A percentile compares a stretch with the other conserved stretches of the same genome.
phyloP scores from a whole-genome alignment of 2,113 vertebrate species.

The Megaceryle torquata region DNA sequence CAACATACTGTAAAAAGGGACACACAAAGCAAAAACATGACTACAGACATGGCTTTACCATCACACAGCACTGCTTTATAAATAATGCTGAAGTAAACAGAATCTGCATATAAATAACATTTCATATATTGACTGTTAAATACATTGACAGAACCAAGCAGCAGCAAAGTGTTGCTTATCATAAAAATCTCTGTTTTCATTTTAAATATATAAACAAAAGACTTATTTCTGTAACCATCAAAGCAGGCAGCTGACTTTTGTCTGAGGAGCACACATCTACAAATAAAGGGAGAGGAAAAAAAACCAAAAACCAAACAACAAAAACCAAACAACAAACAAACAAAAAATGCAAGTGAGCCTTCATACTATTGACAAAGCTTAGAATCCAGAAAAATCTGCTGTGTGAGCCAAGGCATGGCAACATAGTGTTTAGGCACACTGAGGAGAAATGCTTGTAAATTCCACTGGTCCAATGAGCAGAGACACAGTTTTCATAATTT shows the following conservation, averaged over 20 bases:
- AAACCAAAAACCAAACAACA: too few relatives aligned
- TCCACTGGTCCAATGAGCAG: slow-evolving; percentile 82
- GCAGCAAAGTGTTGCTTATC: background rate
- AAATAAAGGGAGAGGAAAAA: background rate
- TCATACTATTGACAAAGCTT: slow-evolving; percentile 44
- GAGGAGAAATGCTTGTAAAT: slow-evolving; percentile 73
- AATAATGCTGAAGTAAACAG: slow-evolving; percentile 18
- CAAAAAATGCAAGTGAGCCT: background rate
- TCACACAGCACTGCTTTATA: background rate
- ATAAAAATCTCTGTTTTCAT: slow-evolving; percentile 8
- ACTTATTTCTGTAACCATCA: slow-evolving; percentile 27
- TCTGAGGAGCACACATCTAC: background rate
- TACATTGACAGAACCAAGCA: background rate
- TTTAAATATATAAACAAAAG: slow-evolving; percentile 20
- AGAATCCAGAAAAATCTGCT: slow-evolving; percentile 37
- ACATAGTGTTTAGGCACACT: slow-evolving; percentile 25
- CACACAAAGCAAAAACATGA: background rate
- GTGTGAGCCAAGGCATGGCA: background rate
- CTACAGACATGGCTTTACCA: background rate
- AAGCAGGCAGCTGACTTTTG: slow-evolving; percentile 22
- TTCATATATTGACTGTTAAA: slow-evolving; percentile 15
- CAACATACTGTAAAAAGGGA: background rate
- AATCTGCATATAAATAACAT: slow-evolving; percentile 18
- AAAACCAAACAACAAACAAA: background rate
- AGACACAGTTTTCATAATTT: slow-evolving; percentile 85